Conservation (phyloP, 2,888 invertebrate species). For the Philhelius pedissequus region DNA sequence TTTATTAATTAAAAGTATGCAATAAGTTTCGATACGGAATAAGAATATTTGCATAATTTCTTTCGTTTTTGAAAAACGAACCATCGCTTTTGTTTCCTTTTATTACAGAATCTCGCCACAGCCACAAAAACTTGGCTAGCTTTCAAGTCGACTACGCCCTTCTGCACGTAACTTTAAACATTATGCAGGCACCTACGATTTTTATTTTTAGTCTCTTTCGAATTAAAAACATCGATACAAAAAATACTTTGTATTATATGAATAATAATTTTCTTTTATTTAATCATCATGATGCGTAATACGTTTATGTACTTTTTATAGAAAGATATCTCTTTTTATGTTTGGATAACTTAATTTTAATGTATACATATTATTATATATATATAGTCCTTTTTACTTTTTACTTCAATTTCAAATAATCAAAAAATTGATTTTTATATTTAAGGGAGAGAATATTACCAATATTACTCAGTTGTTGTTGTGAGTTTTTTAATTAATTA, state of each 20-base stretch:
- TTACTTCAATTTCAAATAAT: slow-evolving; percentile 52
- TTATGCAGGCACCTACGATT: too few species aligned
- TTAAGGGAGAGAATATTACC: slow-evolving; percentile 16
- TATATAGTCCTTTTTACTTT: slow-evolving; percentile 6
- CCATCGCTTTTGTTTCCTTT: too few species aligned
- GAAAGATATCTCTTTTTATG: slow-evolving; percentile 22
- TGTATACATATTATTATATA: slow-evolving; percentile 53
- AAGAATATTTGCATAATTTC: too few species aligned
- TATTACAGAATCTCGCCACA: too few species aligned
- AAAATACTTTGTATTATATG: slow-evolving; percentile 41
- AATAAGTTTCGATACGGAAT: too few species aligned
- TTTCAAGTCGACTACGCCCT: too few species aligned
- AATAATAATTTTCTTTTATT: slow-evolving; percentile 63
- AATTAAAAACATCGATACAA: background rate
- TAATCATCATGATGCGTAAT: slow-evolving; percentile 60
- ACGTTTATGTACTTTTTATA: slow-evolving; percentile 44
- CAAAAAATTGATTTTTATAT: slow-evolving; percentile 58
- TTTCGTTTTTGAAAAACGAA: too few species aligned
- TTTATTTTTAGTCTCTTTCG: background rate
- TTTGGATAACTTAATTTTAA: slow-evolving; percentile 57
- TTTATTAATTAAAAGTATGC: too few species aligned
- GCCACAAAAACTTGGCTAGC: too few species aligned
- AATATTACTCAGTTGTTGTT: slow-evolving; percentile 29
- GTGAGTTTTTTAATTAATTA: slow-evolving; percentile 43
- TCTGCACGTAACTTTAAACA: too few species aligned